A percentile compares a stretch with the other conserved stretches of the same genome.
Conservation (phyloP, 2,113 vertebrate genomes). For the Thunnus thynnus region DNA sequence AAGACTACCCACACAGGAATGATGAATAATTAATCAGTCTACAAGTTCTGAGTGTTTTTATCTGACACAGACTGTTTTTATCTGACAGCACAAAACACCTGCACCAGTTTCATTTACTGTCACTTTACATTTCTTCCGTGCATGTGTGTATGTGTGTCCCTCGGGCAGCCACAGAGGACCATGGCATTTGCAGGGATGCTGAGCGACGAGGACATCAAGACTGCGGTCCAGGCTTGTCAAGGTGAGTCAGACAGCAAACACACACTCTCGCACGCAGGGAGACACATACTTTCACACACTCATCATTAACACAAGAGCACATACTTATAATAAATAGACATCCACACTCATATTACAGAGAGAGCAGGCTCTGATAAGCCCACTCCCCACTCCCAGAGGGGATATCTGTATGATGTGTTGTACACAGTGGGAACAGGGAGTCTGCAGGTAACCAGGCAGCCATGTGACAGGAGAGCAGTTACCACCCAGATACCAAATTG, state of each 20-base stretch:
- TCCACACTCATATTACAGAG: conserved; percentile 5
- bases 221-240: conserved; percentile 83
- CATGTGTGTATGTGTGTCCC: conserved; percentile 42
- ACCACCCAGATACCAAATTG: conserved; percentile 71
- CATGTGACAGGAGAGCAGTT: conserved; percentile 71
- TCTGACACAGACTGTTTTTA: conserved; percentile 17
- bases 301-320: neutral
- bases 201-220: conserved; percentile 80
- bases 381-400: conserved; percentile 50
- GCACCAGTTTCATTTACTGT: conserved; percentile 51
- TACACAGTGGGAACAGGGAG: conserved; percentile 47
- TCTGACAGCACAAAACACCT: conserved; percentile 45
- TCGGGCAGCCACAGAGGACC: conserved; percentile 63
- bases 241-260: conserved; percentile 73
- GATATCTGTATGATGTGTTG: conserved; percentile 51
- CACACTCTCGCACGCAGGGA: conserved; percentile 2
- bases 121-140: conserved; percentile 50
- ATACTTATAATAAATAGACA: conserved; percentile 6
- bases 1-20: neutral
- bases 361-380: conserved; percentile 10
- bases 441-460: conserved; percentile 80
- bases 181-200: conserved; percentile 85
- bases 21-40: conserved; percentile 1
- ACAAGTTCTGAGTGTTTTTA: conserved; percentile 9
- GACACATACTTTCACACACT: conserved; percentile 10